Percentiles rank a stretch among this genome's conserved stretches.
phyloP scores from a whole-genome alignment of 2,797 vertebrate species.

The Sitta carolinensis region DNA sequence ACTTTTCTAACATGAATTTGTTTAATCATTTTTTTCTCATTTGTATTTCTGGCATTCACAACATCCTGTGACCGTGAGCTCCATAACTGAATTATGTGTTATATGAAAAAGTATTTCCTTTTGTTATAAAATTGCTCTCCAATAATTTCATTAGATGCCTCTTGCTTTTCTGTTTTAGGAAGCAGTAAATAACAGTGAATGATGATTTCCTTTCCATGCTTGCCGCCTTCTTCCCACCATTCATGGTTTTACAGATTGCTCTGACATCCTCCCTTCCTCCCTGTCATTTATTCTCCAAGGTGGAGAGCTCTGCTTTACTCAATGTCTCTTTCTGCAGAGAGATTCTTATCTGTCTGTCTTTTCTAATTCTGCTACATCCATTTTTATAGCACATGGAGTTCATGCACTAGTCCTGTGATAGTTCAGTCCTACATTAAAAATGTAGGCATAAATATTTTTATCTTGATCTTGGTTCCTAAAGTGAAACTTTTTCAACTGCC shows the following conservation, averaged over 20 bases:
- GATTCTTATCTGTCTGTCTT: background rate
- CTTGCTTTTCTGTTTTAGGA: conserved; percentile 18
- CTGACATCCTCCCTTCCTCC: background rate
- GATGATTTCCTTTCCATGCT: background rate
- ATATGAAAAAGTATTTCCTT: conserved; percentile 50
- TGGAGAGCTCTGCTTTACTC: background rate
- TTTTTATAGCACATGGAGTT: background rate
- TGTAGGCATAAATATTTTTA: background rate
- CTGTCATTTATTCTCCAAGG: background rate
- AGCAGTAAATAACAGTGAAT: conserved; percentile 13
- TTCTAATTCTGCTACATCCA: background rate
- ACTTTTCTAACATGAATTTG: background rate
- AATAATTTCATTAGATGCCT: conserved; percentile 40
- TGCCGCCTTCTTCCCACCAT: background rate
- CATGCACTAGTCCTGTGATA: background rate
- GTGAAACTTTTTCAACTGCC: background rate
- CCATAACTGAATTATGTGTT: background rate
- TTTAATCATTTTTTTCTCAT: background rate
- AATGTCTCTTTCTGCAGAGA: background rate
- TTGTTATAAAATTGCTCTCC: conserved; percentile 41
- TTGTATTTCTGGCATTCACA: conserved; percentile 46
- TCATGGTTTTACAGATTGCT: background rate
- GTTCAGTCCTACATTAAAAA: background rate
- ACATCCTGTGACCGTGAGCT: conserved; percentile 20
- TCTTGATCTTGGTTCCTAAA: background rate